phyloP scores from a whole-genome alignment of 2,888 invertebrate species.

The Cataglyphis albicans region DNA sequence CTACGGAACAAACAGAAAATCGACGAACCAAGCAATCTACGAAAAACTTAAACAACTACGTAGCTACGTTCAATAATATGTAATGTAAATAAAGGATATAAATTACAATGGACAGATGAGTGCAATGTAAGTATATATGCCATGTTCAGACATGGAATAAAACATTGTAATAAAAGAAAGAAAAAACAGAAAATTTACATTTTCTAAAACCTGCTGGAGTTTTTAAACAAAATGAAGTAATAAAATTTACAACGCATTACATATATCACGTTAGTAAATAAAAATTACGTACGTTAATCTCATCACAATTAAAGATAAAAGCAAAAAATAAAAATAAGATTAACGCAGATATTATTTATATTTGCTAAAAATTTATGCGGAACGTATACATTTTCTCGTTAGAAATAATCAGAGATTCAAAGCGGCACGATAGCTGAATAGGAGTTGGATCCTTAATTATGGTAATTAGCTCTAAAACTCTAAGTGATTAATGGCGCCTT shows the following conservation, averaged over 20 bases:
- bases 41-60: conserved; percentile 52
- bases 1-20: conserved; percentile 76
- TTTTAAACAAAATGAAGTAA: not conserved
- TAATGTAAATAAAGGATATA: not conserved
- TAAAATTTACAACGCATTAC: not conserved
- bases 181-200: not conserved
- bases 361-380: conserved; percentile 2
- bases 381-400: not conserved
- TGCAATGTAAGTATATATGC: not conserved
- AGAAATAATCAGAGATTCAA: conserved; percentile 8
- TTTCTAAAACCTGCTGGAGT: not conserved
- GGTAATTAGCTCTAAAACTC: conserved; percentile 61
- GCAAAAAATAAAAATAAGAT: not conserved
- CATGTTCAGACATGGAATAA: not conserved
- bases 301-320: not conserved
- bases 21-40: conserved; percentile 69
- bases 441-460: conserved; percentile 54
- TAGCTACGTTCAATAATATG: not conserved
- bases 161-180: not conserved
- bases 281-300: not conserved
- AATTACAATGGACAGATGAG: not conserved
- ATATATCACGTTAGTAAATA: not conserved
- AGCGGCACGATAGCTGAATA: conserved; percentile 39
- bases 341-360: conserved; percentile 7
- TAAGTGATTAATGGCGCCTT: conserved; percentile 63